phyloP scores from a whole-genome alignment of 2,888 invertebrate genomes.

The Caenorhabditis auriculariae region DNA sequence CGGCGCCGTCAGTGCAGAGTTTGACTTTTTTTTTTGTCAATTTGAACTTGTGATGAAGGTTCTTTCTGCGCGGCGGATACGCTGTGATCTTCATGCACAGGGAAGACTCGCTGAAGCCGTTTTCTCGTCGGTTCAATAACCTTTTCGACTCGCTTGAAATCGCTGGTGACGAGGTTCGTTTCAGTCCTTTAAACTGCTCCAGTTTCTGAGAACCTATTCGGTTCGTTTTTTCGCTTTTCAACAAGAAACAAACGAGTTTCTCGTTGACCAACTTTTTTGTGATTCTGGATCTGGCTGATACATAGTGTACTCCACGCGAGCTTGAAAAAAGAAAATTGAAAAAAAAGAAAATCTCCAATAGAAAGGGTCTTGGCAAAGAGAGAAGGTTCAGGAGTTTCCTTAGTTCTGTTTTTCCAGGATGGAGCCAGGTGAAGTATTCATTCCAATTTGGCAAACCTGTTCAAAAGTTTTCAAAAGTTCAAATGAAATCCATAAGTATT shows the following conservation, averaged over 20 bases:
- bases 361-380: no score
- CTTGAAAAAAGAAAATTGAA: not conserved
- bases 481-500: no score
- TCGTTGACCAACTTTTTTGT: constrained; percentile 1
- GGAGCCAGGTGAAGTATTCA: no score
- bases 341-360: no score
- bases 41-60: constrained; percentile 65
- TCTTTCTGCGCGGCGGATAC: constrained; percentile 80
- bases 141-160: constrained; percentile 43
- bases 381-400: no score
- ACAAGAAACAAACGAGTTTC: not conserved
- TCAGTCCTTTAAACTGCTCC: not conserved
- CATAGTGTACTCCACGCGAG: not conserved
- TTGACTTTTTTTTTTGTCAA: constrained; percentile 4
- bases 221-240: not conserved
- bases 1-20: constrained; percentile 90
- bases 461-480: no score
- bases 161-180: constrained; percentile 20
- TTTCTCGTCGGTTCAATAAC: constrained; percentile 78
- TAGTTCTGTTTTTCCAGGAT: no score
- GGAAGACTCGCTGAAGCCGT: constrained; percentile 86
- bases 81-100: constrained; percentile 92
- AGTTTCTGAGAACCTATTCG: not conserved
- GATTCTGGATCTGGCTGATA: not conserved
- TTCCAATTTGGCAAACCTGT: no score